Base-by-base conservation (phyloP, 1,140 invertebrate species). In the Periplaneta americana region DNA sequence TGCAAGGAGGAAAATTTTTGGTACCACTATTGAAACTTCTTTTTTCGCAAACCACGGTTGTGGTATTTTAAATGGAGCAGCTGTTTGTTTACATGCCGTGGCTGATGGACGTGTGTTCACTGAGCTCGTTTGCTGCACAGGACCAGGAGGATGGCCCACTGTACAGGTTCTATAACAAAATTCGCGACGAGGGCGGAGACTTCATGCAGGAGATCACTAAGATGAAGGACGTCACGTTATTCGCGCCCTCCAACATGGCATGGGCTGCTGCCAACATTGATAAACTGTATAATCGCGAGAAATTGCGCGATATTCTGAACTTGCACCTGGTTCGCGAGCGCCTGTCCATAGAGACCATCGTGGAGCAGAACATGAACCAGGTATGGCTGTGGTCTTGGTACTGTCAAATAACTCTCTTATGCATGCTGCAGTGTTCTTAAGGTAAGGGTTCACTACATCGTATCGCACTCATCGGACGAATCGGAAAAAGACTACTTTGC, bases 181-280 rank as follows among this genome's bases (percentile, higher is more conserved):
- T 96, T 80, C 91, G 92, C 85, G 93, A 95, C 84, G 90, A 92
- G 82, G 79, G 83, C 13, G n/a, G 80, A 88, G 93, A 94, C 75
- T 95, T 97, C 84, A 89, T 95, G 86, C 90, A 92, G 81, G 91
- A 91, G 66, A 91, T 97, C n/a, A 93, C 90, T 74, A 88, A 90
- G 57, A 91, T 92, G 76, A 91, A 91, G 35, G 93, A 96, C 75
- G 90, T 97, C 9, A 98, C 97, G 1, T 89, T 98, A 32, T 96
- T 98, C 86, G 96, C 96, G 1, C 97, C 97, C 0, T 96, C 94
- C 84, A 98, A 98, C 87, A 93, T 94, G 80, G 97, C 97, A 1
- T 94, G 94, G 92, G 87, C 90, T 17, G 92, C 93, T 81, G 90
- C 92, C 81, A 89, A 92, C 9, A 91, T 97, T 0, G 91, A 94